Base-by-base conservation (phyloP, 2,888 invertebrate genomes). In the Crossocerus cetratus region DNA sequence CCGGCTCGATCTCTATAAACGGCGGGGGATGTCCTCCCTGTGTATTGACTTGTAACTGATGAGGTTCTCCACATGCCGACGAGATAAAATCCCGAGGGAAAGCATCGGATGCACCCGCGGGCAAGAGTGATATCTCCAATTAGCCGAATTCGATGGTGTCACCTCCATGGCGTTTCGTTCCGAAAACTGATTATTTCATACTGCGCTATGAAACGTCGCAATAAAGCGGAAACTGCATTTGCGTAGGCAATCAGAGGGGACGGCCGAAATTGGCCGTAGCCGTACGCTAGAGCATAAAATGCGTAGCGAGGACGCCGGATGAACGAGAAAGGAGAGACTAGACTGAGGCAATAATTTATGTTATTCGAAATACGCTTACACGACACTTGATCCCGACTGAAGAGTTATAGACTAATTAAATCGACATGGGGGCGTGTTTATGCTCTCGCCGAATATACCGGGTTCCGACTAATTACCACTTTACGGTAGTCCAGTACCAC, bases 341-440 rank as follows among this genome's bases (percentile, higher is more conserved):
- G 60, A 68, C 60, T 70, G 45, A 61, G 59, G 32, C 62, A 68
- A 76, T 82, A 77, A 81, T 81, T 80, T 82, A 72, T 70, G 76
- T 73, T 82, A 77, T 77, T 77, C 71, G 14, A 65, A 62, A 54
- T 54, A 66, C 65, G 68, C 59, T 58, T 55, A 63, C 67, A 56
- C 66, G 57, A 66, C 56, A 59, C 66, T 66, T 69, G 69, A 81
- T 73, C 58, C 65, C 57, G 45, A 45, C 57, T 59, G 77, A 77
- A 78, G 83, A 86, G 83, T 86, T 84, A 86, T 85, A 78, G 86
- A 81, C 80, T 87, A 85, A 86, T 86, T 86, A 86, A 87, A 86
- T 86, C 85, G 81, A 75, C 79, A 86, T 82, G 82, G 80, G 80
- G 81, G 79, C 81, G 86, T 84, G 84, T 86, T 83, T 85, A 83